Evolutionary conservation across 2,888 invertebrate species (phyloP).

Genomic region (Priocnemis perturbator): DNA sequence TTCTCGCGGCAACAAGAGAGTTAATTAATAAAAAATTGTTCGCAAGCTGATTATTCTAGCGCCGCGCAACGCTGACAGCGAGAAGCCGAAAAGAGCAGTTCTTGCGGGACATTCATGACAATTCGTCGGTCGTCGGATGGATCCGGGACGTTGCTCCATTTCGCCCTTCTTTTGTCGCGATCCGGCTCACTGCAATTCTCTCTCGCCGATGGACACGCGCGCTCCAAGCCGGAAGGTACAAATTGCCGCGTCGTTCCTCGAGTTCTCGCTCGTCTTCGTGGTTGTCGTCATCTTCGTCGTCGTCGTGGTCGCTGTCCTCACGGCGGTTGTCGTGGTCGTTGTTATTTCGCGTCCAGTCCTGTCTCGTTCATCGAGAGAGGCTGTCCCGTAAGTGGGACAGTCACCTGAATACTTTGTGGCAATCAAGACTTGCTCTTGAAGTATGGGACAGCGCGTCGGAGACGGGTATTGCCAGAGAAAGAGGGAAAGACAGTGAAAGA

Average conservation of each 20-base stretch:
- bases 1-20: no score
- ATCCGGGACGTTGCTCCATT: slow-evolving; percentile 21
- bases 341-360: slow-evolving; percentile 44
- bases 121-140: slow-evolving; percentile 10
- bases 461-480: slow-evolving; percentile 28
- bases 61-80: no score
- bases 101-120: no score
- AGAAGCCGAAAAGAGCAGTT: no score
- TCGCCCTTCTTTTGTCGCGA: slow-evolving; percentile 9
- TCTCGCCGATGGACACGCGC: background rate
- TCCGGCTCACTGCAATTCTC: slow-evolving; percentile 1
- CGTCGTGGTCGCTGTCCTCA: no score
- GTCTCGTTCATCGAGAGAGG: slow-evolving; percentile 42
- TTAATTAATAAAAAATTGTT: no score
- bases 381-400: slow-evolving; percentile 67
- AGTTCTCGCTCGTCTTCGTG: slow-evolving; percentile 18
- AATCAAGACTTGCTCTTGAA: slow-evolving; percentile 62
- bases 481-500: slow-evolving; percentile 8
- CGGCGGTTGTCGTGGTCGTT: slow-evolving; percentile 23
- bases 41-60: no score
- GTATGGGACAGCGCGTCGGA: slow-evolving; percentile 45
- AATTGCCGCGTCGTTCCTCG: slow-evolving; percentile 45
- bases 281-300: slow-evolving; percentile 16
- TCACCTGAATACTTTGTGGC: slow-evolving; percentile 71
- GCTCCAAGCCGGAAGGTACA: slow-evolving; percentile 48